Percentiles rank a stretch among this genome's conserved stretches.
These are phyloP conservation scores for Pantala flavescens DNA, from an alignment of 1,140 invertebrate genomes.

Conservation along the genomic window DNA sequence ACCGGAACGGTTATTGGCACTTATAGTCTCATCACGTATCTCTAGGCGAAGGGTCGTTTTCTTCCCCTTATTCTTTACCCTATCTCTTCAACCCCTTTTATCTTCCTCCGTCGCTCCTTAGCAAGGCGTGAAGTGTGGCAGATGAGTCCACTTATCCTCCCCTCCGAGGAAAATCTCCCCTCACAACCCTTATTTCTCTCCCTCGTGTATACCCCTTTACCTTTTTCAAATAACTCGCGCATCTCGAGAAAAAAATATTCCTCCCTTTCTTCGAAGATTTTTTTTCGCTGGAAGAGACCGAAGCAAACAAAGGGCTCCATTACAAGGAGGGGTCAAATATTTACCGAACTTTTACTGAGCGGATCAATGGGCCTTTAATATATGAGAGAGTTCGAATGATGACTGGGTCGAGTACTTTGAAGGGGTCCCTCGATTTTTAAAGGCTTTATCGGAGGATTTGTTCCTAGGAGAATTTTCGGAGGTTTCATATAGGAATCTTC, in stretches of 20 bases:
- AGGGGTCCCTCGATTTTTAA: neutral
- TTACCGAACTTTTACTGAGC: conserved; percentile 5
- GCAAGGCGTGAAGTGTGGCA: conserved; percentile 2
- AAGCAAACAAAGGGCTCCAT: neutral
- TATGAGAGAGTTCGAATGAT: neutral
- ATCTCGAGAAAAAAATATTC: conserved; percentile 10
- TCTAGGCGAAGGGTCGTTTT: too few species aligned
- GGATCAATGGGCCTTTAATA: conserved; percentile 9
- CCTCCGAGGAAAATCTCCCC: neutral
- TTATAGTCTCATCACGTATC: neutral
- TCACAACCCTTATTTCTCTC: neutral
- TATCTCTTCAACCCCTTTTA: neutral
- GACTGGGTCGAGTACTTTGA: neutral
- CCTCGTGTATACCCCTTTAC: conserved; percentile 15
- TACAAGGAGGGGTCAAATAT: conserved; percentile 9
- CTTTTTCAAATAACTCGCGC: neutral
- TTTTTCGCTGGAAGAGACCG: neutral
- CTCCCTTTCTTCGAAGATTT: conserved; percentile 17
- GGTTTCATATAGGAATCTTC: too few species aligned
- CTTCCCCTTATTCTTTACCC: neutral
- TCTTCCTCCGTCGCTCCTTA: neutral
- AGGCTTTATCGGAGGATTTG: too few species aligned
- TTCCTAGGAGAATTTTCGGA: too few species aligned
- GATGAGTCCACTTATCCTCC: conserved; percentile 1
- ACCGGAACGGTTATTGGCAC: conserved; percentile 7